Base-by-base conservation (phyloP, 2,888 invertebrate species). In the Plemyria rubiginata region DNA sequence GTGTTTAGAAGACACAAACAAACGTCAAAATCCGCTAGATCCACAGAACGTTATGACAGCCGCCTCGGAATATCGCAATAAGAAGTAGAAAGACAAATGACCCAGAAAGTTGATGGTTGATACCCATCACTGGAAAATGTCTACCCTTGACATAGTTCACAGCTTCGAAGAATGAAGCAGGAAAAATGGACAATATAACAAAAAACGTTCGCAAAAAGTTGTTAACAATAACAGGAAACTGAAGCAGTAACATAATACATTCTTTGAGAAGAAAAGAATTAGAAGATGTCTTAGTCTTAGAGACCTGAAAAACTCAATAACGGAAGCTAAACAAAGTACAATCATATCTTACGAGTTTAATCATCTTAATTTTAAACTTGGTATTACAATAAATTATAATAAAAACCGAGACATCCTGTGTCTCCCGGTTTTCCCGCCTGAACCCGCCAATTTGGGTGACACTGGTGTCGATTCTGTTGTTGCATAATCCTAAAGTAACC, bases 21-120 rank as follows among this genome's bases (percentile, higher is more conserved):
- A 60, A 70, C 61, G 65, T 70, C 70, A 60, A 59, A 64, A 64
- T 64, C 62, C 60, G 54, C 61, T 62, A 62, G 28, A 45, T 29
- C 55, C 50, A 48, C 54, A 50, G 60, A 53, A 53, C 64, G 67
- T 68, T 65, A 53, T 67, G 64, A 68, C 67, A 67, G 62, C 58
- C 52, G 54, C 66, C 60, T 58, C 59, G 60, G 45, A 59, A 54
- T 52, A 64, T 48, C 53, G 43, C 56, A 52, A 22, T 22, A 22
- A 50, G 51, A 13, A 36, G 59, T 60, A 58, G n/a, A n/a, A 56
- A 43, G 48, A 13, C 36, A 66, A 43, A 55, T 54, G 54, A 65
- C 59, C 51, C 15, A 43, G 50, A 60, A 59, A 43, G 56, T 36
- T 43, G 43, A 15, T 29, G 32, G 15, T 51, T 43, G 48, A 60